phyloP scores from a whole-genome alignment of 2,888 invertebrate genomes.

The Lepidocyrtinus sp. region DNA sequence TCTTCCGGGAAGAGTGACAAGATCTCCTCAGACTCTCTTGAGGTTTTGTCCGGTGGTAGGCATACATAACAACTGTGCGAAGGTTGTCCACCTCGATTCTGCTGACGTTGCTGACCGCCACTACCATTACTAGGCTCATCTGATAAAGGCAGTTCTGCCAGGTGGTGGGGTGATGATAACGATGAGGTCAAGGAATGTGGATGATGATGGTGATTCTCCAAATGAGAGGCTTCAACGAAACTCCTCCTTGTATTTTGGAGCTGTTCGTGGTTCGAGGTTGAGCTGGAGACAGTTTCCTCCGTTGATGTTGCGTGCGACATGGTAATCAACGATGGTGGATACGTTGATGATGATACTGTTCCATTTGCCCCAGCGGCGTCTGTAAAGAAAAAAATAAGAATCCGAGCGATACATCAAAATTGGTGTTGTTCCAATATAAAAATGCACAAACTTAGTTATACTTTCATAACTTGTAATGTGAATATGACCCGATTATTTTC shows the following conservation, averaged over 20 bases:
- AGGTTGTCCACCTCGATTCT: too few relatives aligned
- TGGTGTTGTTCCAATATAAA: too few relatives aligned
- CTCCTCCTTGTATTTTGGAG: not conserved
- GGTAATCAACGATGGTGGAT: too few relatives aligned
- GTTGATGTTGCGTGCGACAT: too few relatives aligned
- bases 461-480: too few relatives aligned
- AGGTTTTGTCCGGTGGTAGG: conserved; percentile 61
- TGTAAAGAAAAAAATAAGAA: too few relatives aligned
- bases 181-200: conserved; percentile 22
- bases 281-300: conserved; percentile 24
- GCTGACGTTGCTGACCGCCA: conserved; percentile 24
- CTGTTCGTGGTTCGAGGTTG: conserved; percentile 27
- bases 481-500: too few relatives aligned
- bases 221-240: conserved; percentile 9
- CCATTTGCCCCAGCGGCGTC: too few relatives aligned
- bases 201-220: conserved; percentile 47
- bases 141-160: conserved; percentile 36
- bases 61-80: conserved; percentile 67
- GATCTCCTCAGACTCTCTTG: conserved; percentile 59
- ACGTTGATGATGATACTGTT: too few relatives aligned
- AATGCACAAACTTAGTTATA: too few relatives aligned
- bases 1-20: conserved; percentile 56
- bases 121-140: conserved; percentile 35
- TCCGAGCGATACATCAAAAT: too few relatives aligned
- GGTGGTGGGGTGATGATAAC: conserved; percentile 31